Evolutionary conservation across 2,888 invertebrate genomes (phyloP).

Genomic region (Zeuzera pyrina): DNA sequence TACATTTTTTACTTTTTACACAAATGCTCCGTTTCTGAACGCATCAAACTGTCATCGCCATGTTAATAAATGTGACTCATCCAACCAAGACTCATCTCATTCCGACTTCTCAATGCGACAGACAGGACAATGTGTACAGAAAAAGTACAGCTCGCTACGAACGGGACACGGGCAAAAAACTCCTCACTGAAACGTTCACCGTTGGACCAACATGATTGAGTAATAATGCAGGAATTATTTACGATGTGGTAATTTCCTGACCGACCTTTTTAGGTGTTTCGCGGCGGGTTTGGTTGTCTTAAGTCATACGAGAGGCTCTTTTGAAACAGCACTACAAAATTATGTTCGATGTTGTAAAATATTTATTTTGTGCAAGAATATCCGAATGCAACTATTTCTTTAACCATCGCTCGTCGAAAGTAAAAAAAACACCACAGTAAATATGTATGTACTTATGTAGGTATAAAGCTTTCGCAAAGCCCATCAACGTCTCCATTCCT

Average conservation of each 20-base stretch:
- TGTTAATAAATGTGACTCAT: constrained; percentile 13
- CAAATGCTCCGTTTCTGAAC: not conserved
- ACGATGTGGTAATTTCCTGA: constrained; percentile 59
- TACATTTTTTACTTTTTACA: not conserved
- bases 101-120: constrained; percentile 15
- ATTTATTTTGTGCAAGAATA: constrained; percentile 15
- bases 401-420: constrained; percentile 4
- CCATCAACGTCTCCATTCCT: constrained; percentile 18
- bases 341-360: constrained; percentile 28
- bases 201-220: constrained; percentile 57
- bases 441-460: not conserved
- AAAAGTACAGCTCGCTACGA: constrained; percentile 33
- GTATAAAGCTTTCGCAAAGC: constrained; percentile 10
- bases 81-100: no score
- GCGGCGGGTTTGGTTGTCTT: constrained; percentile 23
- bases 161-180: constrained; percentile 29
- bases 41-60: not conserved
- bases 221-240: constrained; percentile 69
- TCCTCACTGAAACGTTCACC: constrained; percentile 42
- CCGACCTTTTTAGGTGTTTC: constrained; percentile 45
- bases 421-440: constrained; percentile 1
- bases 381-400: not conserved
- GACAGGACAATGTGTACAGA: constrained; percentile 51
- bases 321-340: constrained; percentile 27
- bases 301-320: constrained; percentile 22